Evolutionary conservation across 1,140 invertebrate genomes (phyloP), one percentile per base, ranked within the genome.

Genomic region (Pseudomyrmex gracilis): DNA sequence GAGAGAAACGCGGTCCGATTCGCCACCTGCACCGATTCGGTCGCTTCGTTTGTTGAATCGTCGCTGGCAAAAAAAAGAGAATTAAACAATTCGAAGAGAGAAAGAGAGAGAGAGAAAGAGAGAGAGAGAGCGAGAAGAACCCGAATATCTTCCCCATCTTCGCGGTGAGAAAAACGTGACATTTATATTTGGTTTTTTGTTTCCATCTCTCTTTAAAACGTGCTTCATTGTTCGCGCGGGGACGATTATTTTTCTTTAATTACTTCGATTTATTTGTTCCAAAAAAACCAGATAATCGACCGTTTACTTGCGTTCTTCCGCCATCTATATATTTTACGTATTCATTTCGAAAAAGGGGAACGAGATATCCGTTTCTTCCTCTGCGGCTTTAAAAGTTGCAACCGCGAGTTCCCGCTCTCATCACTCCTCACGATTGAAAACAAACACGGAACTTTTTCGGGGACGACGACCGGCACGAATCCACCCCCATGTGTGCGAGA

Each of bases 361-460:
- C 43, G 76, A 17, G 76, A 17, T 22, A n/a, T 77, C 22, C 49
- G 74, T 58, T 45, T 5, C 43, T 49, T 13, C 51, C 20, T n/a
- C 47, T 15, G 1, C 5, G 43, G 15, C 24, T 51, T 68, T 13
- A 9, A 10, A 47, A 73, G 34, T 45, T 34, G 43, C 24, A 34
- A 64, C 22, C 49, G 51, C 64, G 70, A 82, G 45, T 43, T 66
- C 49, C 22, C 47, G 57, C 45, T 53, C 34, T 34, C 34, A 70
- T 55, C 57, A n/a, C 51, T 22, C 55, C 49, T 55, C 51, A 12
- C 63, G 74, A 68, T 77, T 49, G 49, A 76, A 74, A 77, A 82
- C 64, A 84, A 88, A 84, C 60, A 82, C 20, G 63, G 1, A 86
- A 85, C 71, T 86, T 77, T 58, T 51, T 22, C 34, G 34, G 64